These are phyloP conservation scores for Ectemnius cavifrons DNA, from an alignment of 2,888 invertebrate species.

Conservation along the genomic window DNA sequence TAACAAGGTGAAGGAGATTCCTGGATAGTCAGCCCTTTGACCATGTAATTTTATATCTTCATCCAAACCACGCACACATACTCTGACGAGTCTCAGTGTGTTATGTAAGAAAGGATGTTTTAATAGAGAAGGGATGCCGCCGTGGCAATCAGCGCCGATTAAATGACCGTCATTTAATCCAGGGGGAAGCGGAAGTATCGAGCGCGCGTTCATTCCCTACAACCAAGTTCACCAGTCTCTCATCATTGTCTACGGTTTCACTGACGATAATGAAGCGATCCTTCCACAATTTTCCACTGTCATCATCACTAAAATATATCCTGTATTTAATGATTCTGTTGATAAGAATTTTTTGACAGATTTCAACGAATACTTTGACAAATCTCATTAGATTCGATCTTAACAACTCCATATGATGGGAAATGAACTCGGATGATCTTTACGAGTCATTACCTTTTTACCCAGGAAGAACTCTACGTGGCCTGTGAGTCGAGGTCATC, in stretches of 20 bases:
- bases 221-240: conserved; percentile 71
- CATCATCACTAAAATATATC: too few species aligned
- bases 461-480: too few species aligned
- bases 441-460: too few species aligned
- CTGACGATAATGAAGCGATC: conserved; percentile 31
- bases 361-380: too few species aligned
- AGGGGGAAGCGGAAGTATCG: conserved; percentile 26
- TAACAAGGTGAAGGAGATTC: background rate
- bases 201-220: conserved; percentile 25
- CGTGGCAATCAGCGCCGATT: background rate
- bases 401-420: too few species aligned
- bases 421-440: too few species aligned
- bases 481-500: too few species aligned
- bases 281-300: too few species aligned
- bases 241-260: conserved; percentile 66
- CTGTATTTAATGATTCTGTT: too few species aligned
- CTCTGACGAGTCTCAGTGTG: background rate
- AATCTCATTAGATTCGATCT: too few species aligned
- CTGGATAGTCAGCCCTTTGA: background rate
- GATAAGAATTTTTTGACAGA: too few species aligned
- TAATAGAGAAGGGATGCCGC: too few species aligned
- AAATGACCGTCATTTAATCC: background rate
- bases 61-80: background rate
- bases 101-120: conserved; percentile 1
- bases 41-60: conserved; percentile 1